These are phyloP conservation scores for Cantharis flavilabris DNA, from an alignment of 2,888 invertebrate species.

Conservation along the genomic window DNA sequence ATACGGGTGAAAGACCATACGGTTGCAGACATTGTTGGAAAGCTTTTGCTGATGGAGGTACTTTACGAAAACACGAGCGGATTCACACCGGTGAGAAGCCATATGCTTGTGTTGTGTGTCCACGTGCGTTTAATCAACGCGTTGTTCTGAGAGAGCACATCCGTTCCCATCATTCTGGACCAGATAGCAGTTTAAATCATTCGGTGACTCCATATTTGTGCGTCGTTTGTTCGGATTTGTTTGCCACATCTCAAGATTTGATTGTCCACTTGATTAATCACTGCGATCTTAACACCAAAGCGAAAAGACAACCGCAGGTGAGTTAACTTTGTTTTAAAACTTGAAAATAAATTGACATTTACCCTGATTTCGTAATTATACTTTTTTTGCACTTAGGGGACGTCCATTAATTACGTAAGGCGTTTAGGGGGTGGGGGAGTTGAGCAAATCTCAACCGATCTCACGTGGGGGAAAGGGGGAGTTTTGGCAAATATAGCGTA, in stretches of 20 bases:
- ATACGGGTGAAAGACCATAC: constrained; percentile 83
- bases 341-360: background rate
- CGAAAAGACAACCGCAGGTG: constrained; percentile 77
- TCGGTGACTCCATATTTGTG: constrained; percentile 71
- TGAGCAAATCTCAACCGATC: too few species aligned
- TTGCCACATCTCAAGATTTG: constrained; percentile 73
- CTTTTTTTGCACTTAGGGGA: background rate
- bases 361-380: background rate
- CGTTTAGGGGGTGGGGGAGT: too few species aligned
- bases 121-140: constrained; percentile 85
- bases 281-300: constrained; percentile 83
- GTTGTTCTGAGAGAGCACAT: constrained; percentile 85
- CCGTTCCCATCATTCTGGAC: constrained; percentile 82
- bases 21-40: constrained; percentile 88
- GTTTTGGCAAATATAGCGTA: too few species aligned
- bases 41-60: constrained; percentile 87
- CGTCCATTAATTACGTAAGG: too few species aligned
- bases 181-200: constrained; percentile 71
- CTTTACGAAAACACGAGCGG: constrained; percentile 80
- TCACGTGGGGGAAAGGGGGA: too few species aligned
- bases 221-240: constrained; percentile 74
- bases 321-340: background rate
- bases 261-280: constrained; percentile 84
- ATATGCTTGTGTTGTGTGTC: constrained; percentile 85
- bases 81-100: constrained; percentile 88